Base-by-base conservation (phyloP, 2,888 invertebrate genomes). In the Lissocephala sabroskyi region DNA sequence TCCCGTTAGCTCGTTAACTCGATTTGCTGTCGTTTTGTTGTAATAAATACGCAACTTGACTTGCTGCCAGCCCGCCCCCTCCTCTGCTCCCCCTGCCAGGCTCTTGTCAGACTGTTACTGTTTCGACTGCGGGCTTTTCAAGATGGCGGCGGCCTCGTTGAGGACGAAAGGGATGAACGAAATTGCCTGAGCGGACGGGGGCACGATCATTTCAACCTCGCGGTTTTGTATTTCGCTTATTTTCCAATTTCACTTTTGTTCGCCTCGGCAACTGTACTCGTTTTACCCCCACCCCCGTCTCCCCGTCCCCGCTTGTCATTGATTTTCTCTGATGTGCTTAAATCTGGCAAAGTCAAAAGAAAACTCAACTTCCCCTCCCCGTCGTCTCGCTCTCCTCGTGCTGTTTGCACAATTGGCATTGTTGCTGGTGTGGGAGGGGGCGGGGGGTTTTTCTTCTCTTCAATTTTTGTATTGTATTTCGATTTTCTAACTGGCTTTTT, bases 221-320 rank as follows among this genome's bases (percentile, higher is more conserved):
- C 57, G 63, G 71, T 79, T 80, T 79, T 80, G 64, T 79, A 75
- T 70, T 79, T 75, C 78, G 79, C 79, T 79, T 80, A 79, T 79
- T 79, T 79, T 77, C 70, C 81, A 79, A 79, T 79, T 80, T 73
- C 58, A 63, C 60, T 58, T 66, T 62, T 65, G 9, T 49, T 43
- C n/a, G n/a, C n/a, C 26, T 39, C 16, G 13, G 35, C 23, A 3
- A 23, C 7, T 23, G 23, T 23, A 23, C 35, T 35, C n/a, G n/a
- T n/a, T n/a, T n/a, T n/a, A n/a, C n/a, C n/a, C n/a, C n/a, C n/a
- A n/a, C n/a, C n/a, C n/a, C n/a, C n/a, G n/a, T n/a, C n/a, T n/a
- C n/a, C n/a, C n/a, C n/a, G n/a, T n/a, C 28, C 13, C 7, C 26
- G 33, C 11, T 35, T 14, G 23, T 11, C 74, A 68, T 68, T 74